Evolutionary conservation across 2,113 vertebrate genomes (phyloP), one percentile per base, ranked within the genome.

Genomic region (Thryonomys swinderianus): DNA sequence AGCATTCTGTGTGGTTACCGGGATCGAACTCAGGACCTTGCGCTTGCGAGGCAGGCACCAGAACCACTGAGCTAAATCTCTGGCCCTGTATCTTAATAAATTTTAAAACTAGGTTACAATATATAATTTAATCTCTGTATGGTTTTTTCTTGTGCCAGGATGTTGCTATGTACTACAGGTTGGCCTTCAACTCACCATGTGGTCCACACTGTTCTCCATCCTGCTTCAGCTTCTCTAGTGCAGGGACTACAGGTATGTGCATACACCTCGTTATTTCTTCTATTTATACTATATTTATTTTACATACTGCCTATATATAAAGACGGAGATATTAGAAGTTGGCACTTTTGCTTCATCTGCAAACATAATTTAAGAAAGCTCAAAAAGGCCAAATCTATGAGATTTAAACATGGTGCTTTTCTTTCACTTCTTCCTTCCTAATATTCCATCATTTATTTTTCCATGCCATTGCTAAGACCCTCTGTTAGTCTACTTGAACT

Each of bases 31-130:
- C n/a, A n/a, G n/a, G n/a, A n/a, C n/a, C n/a, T n/a, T n/a, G n/a
- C n/a, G n/a, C n/a, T n/a, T n/a, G n/a, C n/a, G n/a, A n/a, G n/a
- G n/a, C n/a, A n/a, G n/a, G n/a, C n/a, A n/a, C n/a, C n/a, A n/a
- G n/a, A n/a, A n/a, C n/a, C n/a, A n/a, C n/a, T n/a, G n/a, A n/a
- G n/a, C n/a, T n/a, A n/a, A n/a, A n/a, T n/a, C n/a, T n/a, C n/a
- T n/a, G n/a, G n/a, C n/a, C n/a, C n/a, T n/a, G n/a, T n/a, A 74
- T 92, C 64, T 66, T 94, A 92, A 92, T 85, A 92, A 81, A 85
- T 94, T 94, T 17, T 48, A 51, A 78, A 89, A 89, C 12, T 89
- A 53, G 64, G 7, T 8, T 73, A n/a, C 1, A 88, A 23, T 66
- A 51, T 6, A 66, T 89, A 21, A 89, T 45, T 85, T 74, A 45